These are phyloP conservation scores for Euborellia annulipes DNA, from an alignment of 1,140 invertebrate species.

Conservation along the genomic window DNA sequence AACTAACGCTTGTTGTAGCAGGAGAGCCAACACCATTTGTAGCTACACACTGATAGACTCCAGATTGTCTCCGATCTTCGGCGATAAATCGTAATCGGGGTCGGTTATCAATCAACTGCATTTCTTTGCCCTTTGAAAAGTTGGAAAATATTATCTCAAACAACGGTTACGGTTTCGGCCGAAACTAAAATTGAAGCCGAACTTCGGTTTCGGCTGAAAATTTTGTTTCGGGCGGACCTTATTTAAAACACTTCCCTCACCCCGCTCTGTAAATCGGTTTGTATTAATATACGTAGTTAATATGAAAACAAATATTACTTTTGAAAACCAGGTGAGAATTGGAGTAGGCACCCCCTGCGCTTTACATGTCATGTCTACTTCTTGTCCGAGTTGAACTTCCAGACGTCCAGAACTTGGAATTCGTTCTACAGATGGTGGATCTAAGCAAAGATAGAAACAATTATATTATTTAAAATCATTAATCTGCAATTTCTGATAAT, in stretches of 20 bases:
- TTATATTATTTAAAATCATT: too few relatives aligned
- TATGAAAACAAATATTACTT: conserved; percentile 29
- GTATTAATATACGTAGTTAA: neutral
- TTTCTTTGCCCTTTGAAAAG: conserved; percentile 39
- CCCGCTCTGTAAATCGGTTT: too few relatives aligned
- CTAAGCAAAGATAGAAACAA: conserved; percentile 27
- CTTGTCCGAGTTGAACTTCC: conserved; percentile 50
- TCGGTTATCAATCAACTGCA: conserved; percentile 43
- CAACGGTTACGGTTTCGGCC: too few relatives aligned
- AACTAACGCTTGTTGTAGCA: conserved; percentile 37
- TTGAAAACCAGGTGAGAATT: conserved; percentile 47
- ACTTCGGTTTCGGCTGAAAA: too few relatives aligned
- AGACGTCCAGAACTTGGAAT: conserved; percentile 48
- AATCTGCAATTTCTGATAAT: too few relatives aligned
- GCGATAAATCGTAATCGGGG: conserved; percentile 47
- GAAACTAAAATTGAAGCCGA: too few relatives aligned
- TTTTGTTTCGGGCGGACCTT: too few relatives aligned
- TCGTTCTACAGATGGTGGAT: conserved; percentile 44
- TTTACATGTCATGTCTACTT: conserved; percentile 49
- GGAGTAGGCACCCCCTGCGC: conserved; percentile 48
- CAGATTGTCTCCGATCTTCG: conserved; percentile 42
- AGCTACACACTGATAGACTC: conserved; percentile 52
- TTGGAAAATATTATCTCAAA: too few relatives aligned
- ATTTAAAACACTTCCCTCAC: too few relatives aligned
- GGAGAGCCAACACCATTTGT: conserved; percentile 56